These are phyloP conservation scores for Podotricha telesiphe DNA, from an alignment of 2,888 invertebrate species.

Conservation along the genomic window DNA sequence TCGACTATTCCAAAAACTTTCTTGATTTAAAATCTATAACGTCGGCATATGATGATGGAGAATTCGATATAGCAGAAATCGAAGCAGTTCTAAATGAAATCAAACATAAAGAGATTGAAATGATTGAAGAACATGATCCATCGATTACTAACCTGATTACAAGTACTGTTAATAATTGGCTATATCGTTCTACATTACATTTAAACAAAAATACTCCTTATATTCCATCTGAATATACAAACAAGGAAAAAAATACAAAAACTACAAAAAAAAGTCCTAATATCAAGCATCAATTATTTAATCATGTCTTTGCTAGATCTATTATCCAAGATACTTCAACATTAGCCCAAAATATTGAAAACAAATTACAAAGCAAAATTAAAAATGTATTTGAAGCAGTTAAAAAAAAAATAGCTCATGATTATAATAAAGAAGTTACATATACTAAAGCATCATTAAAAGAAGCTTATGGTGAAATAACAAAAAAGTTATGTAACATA, in stretches of 20 bases:
- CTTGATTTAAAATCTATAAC: slow-evolving; percentile 18
- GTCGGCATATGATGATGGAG: slow-evolving; percentile 15
- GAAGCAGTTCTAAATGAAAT: slow-evolving; percentile 61
- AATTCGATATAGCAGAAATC: slow-evolving; percentile 55
- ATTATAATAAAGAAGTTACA: slow-evolving; percentile 50
- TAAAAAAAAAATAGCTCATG: slow-evolving; percentile 54
- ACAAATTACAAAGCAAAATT: slow-evolving; percentile 54
- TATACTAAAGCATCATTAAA: slow-evolving; percentile 48
- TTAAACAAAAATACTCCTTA: slow-evolving; percentile 44
- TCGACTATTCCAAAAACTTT: slow-evolving; percentile 12
- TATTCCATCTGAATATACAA: slow-evolving; percentile 35
- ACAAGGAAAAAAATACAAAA: slow-evolving; percentile 20
- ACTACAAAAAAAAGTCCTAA: slow-evolving; percentile 12
- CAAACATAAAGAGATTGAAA: slow-evolving; percentile 57
- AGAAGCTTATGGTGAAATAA: slow-evolving; percentile 33
- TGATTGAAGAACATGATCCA: slow-evolving; percentile 53
- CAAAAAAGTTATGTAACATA: slow-evolving; percentile 29
- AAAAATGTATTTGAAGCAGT: slow-evolving; percentile 56
- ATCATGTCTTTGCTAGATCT: slow-evolving; percentile 50
- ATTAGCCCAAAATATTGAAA: slow-evolving; percentile 54
- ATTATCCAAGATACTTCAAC: slow-evolving; percentile 50
- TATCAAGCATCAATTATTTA: slow-evolving; percentile 31
- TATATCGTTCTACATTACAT: slow-evolving; percentile 51
- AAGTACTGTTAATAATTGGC: slow-evolving; percentile 56
- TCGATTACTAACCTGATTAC: slow-evolving; percentile 52